Evolutionary conservation across 2,797 vertebrate species (phyloP), one percentile per base, ranked within the genome.

Genomic region (Kryptolebias ocellatus): DNA sequence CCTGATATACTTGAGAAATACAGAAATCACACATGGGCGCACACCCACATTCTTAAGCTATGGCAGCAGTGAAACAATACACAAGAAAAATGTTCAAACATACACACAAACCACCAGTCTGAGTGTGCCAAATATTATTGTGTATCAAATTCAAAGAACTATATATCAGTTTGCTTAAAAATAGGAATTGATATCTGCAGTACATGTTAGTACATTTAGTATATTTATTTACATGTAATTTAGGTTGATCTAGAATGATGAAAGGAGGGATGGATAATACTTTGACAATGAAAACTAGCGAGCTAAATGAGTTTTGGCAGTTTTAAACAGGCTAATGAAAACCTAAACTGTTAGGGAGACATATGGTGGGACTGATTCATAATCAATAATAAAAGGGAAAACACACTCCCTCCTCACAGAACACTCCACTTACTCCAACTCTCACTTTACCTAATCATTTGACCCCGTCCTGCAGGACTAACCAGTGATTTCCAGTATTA

Each of bases 331-430:
- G 71, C 86, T 55, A 50, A 50, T 58, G 75, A 85, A 92, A 93
- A 90, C 80, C 89, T 83, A 80, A 90, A 88, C 90, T 87, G 81
- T 81, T 87, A 87, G 77, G 74, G 82, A 89, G 83, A 87, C 89
- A 94, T 93, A 86, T 92, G 80, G 76, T 86, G 83, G 82, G 78
- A 65, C 90, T 89, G 82, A 87, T 87, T 85, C 83, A 79, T 76
- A 87, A 94, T 95, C 94, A 92, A 94, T 95, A 94, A 92, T 88
- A 80, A 88, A 93, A 90, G 72, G 77, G 83, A 80, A 64, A 74
- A 52, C 67, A 74, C 74, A 51, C 61, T 85, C 90, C 83, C 83
- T 86, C 79, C 79, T 72, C 84, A 75, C 80, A 72, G 45, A 74
- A 55, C 9, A 12, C 64, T 54, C 28, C 37, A 59, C 47, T 47